Evolutionary conservation across 2,797 vertebrate genomes (phyloP).

Genomic region (Falco naumanni): DNA sequence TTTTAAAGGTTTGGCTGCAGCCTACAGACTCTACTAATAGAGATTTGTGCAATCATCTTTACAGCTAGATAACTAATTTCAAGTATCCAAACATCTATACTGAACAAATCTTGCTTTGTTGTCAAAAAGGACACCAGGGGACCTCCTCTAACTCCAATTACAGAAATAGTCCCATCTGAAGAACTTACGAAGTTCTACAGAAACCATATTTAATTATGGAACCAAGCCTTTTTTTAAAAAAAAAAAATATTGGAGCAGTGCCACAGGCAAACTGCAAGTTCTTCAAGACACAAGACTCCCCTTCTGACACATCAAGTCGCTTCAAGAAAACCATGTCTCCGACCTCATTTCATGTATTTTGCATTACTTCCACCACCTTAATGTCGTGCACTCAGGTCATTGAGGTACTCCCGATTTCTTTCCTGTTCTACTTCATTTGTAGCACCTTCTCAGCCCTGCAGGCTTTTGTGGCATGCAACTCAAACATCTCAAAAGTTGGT

Average conservation of each 20-base stretch:
- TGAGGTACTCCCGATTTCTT: not conserved
- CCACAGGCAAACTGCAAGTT: conserved; percentile 1
- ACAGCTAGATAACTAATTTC: not conserved
- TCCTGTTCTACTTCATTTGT: not conserved
- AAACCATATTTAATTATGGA: not conserved
- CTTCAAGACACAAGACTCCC: not conserved
- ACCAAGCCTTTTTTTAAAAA: not conserved
- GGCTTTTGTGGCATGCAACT: not conserved
- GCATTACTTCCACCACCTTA: not conserved
- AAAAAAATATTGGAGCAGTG: not conserved
- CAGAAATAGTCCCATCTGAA: not conserved
- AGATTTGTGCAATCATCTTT: not conserved
- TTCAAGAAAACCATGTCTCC: not conserved
- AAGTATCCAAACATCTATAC: not conserved
- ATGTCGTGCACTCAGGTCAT: not conserved
- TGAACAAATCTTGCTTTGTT: not conserved
- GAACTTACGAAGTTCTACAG: not conserved
- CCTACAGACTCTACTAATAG: not conserved
- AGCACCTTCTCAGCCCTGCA: not conserved
- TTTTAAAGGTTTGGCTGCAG: conserved; percentile 27
- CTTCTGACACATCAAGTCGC: not conserved
- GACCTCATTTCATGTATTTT: conserved; percentile 22
- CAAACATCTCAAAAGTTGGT: not conserved
- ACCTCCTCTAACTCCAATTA: not conserved
- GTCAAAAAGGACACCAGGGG: not conserved